A percentile compares a stretch with the other conserved stretches of the same genome.
Evolutionary conservation across 2,797 vertebrate species (phyloP).

Genomic region (Ficedula albicollis): DNA sequence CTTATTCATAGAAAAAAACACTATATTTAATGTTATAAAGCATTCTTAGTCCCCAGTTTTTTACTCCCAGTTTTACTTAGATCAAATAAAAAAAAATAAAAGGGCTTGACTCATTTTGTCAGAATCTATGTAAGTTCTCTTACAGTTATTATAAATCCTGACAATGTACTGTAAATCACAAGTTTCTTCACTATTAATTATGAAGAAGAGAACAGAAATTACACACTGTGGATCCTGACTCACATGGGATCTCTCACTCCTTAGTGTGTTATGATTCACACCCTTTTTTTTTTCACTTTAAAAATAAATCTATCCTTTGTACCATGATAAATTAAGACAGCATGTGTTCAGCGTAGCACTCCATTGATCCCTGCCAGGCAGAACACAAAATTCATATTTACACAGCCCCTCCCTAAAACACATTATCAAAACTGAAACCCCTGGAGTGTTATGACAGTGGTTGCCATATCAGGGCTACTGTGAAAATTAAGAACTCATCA

Average conservation of each 20-base stretch:
- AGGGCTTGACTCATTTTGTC: neutral
- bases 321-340: neutral
- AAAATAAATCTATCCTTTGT: neutral
- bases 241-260: neutral
- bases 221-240: neutral
- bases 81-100: neutral
- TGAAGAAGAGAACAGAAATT: neutral
- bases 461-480: neutral
- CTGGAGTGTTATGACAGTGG: neutral
- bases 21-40: neutral
- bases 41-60: neutral
- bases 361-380: neutral
- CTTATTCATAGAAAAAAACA: neutral
- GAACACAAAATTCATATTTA: neutral
- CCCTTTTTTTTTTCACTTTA: neutral
- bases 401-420: neutral
- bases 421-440: neutral
- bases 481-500: constrained; percentile 42
- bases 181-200: neutral
- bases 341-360: neutral
- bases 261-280: neutral
- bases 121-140: neutral
- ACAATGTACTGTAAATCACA: neutral
- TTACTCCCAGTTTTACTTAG: neutral
- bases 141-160: neutral